phyloP scores from a whole-genome alignment of 2,797 vertebrate species.

The Chrosomus eos region DNA sequence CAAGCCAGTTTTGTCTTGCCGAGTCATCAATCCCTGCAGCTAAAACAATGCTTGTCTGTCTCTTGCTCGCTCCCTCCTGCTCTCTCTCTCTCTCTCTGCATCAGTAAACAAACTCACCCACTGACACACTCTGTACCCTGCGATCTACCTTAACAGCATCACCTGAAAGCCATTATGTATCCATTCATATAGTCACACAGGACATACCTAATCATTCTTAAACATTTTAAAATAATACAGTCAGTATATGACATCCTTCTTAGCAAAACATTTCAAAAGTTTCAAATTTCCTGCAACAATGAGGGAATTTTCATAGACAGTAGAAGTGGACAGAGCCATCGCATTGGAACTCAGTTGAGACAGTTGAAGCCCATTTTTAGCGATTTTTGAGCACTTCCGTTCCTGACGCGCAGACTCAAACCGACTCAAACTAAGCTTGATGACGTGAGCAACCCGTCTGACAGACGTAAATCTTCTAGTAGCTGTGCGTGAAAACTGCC shows the following conservation, averaged over 20 bases:
- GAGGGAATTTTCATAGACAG: too few relatives aligned
- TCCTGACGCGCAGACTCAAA: too few relatives aligned
- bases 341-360: too few relatives aligned
- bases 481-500: too few relatives aligned
- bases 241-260: background rate
- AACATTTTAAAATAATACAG: background rate
- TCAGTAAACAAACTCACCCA: conserved; percentile 4
- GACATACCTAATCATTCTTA: background rate
- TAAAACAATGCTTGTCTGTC: conserved; percentile 17
- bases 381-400: too few relatives aligned
- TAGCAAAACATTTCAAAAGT: background rate
- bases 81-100: background rate
- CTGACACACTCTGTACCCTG: background rate
- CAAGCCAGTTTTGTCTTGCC: conserved; percentile 25
- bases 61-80: background rate
- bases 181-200: background rate
- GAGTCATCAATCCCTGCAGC: conserved; percentile 17
- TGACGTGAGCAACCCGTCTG: too few relatives aligned
- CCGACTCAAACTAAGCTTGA: too few relatives aligned
- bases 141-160: background rate
- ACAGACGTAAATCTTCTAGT: too few relatives aligned
- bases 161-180: background rate
- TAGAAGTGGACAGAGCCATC: too few relatives aligned
- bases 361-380: too few relatives aligned
- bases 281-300: background rate